Base-by-base conservation (phyloP, 2,888 invertebrate genomes). In the Vandiemenella viatica region DNA sequence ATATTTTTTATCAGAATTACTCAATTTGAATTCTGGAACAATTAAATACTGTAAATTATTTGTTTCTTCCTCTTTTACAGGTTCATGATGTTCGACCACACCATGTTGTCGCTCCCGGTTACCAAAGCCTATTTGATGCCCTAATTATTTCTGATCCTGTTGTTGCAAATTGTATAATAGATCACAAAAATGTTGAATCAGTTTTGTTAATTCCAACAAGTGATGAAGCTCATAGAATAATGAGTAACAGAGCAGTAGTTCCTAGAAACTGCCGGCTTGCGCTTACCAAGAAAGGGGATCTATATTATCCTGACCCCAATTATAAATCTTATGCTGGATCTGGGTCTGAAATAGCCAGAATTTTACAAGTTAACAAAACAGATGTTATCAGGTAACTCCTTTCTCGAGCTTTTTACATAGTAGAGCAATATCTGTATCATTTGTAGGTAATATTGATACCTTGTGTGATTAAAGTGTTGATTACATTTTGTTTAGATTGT, bases 161-260 rank as follows among this genome's bases (percentile, higher is more conserved):
- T 13, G 79, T 92, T 1, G 76, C 79, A 57, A 95, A 95, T 71
- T 82, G 77, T 61, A 72, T 95, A 22, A 83, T 95, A 48, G 93
- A 95, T 70, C 80, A 80, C 60, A 61, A 73, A 8, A 65, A 67
- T 42, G 69, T 89, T 45, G 93, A 95, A 68, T 72, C 72, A 43
- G 74, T 88, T 22, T 67, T 93, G 50, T 70, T 95, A 18, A 83
- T 92, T 52, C 77, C 80, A 2, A 74, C 75, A 4, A 75, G 75
- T 32, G 71, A 74, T 7, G 75, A 77, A 53, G 91, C 91, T 0
- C 73, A 79, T 45, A 65, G 73, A 0, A 69, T 91, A 8, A 77
- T 92, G 63, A 75, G 79, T 17, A 66, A 75, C 49, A 64, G 60
- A 45, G 66, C 69, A 50, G 74, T 73, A 59, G 85, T 87, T 1